Conservation (phyloP, 2,888 invertebrate species). For the Drosophila mercatorum region DNA sequence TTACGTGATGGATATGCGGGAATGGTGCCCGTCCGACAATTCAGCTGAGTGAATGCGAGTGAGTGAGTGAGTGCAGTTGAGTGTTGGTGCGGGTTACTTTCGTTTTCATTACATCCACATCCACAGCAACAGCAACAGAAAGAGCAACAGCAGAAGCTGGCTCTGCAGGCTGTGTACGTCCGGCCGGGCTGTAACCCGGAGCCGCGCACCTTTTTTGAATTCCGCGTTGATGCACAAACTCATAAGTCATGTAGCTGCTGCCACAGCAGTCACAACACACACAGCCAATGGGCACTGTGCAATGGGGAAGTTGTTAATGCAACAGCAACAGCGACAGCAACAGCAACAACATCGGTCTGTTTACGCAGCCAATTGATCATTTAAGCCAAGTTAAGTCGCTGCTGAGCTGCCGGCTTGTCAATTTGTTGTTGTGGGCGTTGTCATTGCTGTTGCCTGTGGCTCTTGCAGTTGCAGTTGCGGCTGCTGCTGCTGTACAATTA, state of each 20-base stretch:
- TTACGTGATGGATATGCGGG: constrained; percentile 22
- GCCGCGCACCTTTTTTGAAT: constrained; percentile 58
- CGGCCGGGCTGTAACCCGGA: constrained; percentile 34
- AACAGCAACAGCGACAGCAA: constrained; percentile 42
- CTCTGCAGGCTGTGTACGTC: constrained; percentile 46
- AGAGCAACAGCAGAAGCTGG: constrained; percentile 38
- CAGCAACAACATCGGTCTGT: constrained; percentile 35
- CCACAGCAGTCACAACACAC: constrained; percentile 34
- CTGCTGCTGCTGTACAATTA: constrained; percentile 57
- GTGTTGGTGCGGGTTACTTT: constrained; percentile 74
- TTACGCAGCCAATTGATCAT: constrained; percentile 77
- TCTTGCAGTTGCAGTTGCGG: constrained; percentile 19
- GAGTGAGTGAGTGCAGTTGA: constrained; percentile 30
- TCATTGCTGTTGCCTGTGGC: constrained; percentile 39
- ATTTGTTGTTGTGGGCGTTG: constrained; percentile 71
- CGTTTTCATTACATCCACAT: constrained; percentile 76
- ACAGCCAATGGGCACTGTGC: constrained; percentile 28
- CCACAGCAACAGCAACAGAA: constrained; percentile 18
- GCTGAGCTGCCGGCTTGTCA: constrained; percentile 49
- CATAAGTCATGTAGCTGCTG: constrained; percentile 72
- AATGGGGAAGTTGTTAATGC: constrained; percentile 79
- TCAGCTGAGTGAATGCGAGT: constrained; percentile 32
- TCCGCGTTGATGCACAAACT: constrained; percentile 75
- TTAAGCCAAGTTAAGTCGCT: constrained; percentile 71
- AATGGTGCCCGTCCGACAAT: constrained; percentile 43